Percentiles rank a stretch among this genome's conserved stretches.
Conservation (phyloP, 1,140 invertebrate species). For the Nasonia giraulti region DNA sequence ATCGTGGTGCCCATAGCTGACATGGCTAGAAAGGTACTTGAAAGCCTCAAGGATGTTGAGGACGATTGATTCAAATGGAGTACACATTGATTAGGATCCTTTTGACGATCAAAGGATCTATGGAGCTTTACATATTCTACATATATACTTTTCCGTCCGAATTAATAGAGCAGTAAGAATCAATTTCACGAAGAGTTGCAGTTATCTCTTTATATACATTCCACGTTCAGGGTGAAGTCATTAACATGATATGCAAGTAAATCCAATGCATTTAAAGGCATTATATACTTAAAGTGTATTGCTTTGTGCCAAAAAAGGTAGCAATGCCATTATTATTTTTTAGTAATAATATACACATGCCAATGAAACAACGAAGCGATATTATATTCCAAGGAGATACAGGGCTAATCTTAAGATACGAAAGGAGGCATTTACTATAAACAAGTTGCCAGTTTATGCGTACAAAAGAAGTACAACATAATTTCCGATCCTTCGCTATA, state of each 20-base stretch:
- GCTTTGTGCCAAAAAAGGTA: neutral
- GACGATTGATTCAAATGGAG: neutral
- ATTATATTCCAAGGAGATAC: neutral
- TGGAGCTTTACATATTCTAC: neutral
- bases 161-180: neutral
- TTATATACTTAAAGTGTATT: neutral
- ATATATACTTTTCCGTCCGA: neutral
- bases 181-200: too few species aligned
- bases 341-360: neutral
- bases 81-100: too few species aligned
- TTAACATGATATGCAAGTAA: too few species aligned
- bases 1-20: slow-evolving; percentile 52
- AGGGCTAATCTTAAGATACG: neutral
- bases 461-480: neutral
- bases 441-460: neutral
- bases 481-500: neutral
- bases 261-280: neutral
- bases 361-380: neutral
- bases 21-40: slow-evolving; percentile 55
- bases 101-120: neutral
- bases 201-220: too few species aligned
- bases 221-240: too few species aligned
- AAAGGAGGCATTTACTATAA: neutral
- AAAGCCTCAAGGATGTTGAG: slow-evolving; percentile 27
- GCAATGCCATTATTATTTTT: slow-evolving; percentile 1